Base-by-base conservation (phyloP, 2,113 vertebrate genomes). In the Tauraco erythrolophus region DNA sequence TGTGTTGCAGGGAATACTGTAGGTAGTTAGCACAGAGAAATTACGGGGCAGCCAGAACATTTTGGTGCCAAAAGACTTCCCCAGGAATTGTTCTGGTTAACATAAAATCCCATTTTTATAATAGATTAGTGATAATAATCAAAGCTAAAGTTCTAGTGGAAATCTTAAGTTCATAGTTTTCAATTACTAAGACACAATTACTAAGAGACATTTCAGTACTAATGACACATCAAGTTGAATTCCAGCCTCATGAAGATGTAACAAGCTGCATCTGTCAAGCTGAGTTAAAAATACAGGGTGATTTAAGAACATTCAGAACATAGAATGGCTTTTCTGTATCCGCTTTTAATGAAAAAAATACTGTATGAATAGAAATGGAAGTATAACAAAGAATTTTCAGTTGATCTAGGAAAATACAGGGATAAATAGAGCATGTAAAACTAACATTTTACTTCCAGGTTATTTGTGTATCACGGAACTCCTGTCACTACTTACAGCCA, bases 261-360 rank as follows among this genome's bases (percentile, higher is more conserved):
- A 82, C 48, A 81, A 69, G 53, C 28, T 75, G 37, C 50, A 48
- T 61, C 70, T 83, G 53, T 65, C 69, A 84, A 77, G 33, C 41
- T 74, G 62, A 82, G 21, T 57, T 94, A 80, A 88, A 93, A 96
- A 88, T 60, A 82, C 19, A 43, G 50, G 19, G 33, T 56, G 43
- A 68, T 77, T 50, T 62, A 96, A 96, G 80, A 81, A 97, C n/a
- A 57, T 84, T 86, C 70, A 76, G 53, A 84, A 76, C 56, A 94
- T 46, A 87, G 90, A 89, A 69, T 19, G 15, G 45, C 39, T 91
- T 96, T 96, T 96, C 86, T 82, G 4, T 82, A 93, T 94, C 78
- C 8, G 14, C 41, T 97, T 98, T 98, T 98, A 98, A 98, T 98
- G 98, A 98, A 98, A 98, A 98, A 98, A 95, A 95, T 97, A 84